Conservation (phyloP, 2,113 vertebrate genomes). For the Eurypyga helias region DNA sequence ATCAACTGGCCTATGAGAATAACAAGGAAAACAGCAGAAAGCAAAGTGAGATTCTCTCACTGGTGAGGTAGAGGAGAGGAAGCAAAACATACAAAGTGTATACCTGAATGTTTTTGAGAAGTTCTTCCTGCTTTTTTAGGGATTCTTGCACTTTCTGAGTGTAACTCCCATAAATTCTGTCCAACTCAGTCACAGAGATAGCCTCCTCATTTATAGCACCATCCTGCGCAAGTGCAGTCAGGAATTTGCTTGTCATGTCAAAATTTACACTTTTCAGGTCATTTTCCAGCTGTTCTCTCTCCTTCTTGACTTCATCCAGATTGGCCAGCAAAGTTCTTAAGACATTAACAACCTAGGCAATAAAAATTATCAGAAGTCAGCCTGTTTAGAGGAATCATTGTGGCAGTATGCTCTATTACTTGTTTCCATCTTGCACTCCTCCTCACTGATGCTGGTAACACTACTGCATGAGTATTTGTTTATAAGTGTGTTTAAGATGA, state of each 20-base stretch:
- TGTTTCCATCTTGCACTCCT: neutral
- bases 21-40: neutral
- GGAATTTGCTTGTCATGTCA: slow-evolving; percentile 92
- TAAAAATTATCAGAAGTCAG: neutral
- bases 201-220: slow-evolving; percentile 94
- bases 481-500: neutral
- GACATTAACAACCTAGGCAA: slow-evolving; percentile 87
- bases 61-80: neutral
- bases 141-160: slow-evolving; percentile 89
- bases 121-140: slow-evolving; percentile 88
- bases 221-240: slow-evolving; percentile 90
- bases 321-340: slow-evolving; percentile 84
- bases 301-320: slow-evolving; percentile 91
- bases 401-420: neutral
- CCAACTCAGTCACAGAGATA: slow-evolving; percentile 87
- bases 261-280: slow-evolving; percentile 93
- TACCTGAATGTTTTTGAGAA: slow-evolving; percentile 89
- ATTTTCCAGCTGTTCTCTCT: slow-evolving; percentile 89
- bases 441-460: neutral
- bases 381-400: neutral
- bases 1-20: neutral
- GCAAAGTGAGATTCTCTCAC: neutral
- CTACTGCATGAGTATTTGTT: neutral
- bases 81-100: neutral
- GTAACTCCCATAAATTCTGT: slow-evolving; percentile 88